phyloP scores from a whole-genome alignment of 2,113 vertebrate genomes.

The Diadophis punctatus region DNA sequence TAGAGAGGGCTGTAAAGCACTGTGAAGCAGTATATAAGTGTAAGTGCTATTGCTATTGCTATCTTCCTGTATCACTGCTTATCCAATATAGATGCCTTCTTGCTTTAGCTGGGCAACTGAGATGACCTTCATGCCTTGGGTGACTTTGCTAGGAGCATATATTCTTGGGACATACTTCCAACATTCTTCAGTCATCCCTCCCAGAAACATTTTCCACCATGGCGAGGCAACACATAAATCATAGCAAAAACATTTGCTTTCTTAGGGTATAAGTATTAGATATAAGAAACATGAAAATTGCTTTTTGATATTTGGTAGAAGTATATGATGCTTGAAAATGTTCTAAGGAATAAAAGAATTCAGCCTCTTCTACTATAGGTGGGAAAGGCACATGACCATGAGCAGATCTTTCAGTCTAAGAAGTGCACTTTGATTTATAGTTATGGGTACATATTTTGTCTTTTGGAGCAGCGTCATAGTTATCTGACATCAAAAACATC shows the following conservation, averaged over 20 bases:
- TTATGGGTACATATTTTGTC: slow-evolving; percentile 29
- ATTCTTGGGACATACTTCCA: background rate
- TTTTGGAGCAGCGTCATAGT: slow-evolving; percentile 30
- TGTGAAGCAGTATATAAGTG: too few relatives aligned
- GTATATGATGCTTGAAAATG: slow-evolving; percentile 41
- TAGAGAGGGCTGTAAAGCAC: too few relatives aligned
- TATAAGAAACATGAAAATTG: slow-evolving; percentile 47
- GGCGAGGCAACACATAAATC: slow-evolving; percentile 37
- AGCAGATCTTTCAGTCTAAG: slow-evolving; percentile 36
- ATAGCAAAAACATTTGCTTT: slow-evolving; percentile 39
- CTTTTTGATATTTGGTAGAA: slow-evolving; percentile 54
- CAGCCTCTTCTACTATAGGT: slow-evolving; percentile 32
- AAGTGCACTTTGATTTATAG: slow-evolving; percentile 52
- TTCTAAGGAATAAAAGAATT: slow-evolving; percentile 38
- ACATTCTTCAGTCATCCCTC: background rate
- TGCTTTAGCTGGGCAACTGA: background rate
- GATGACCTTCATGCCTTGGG: background rate
- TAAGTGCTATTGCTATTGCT: too few relatives aligned
- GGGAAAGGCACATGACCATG: slow-evolving; percentile 17
- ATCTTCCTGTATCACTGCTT: background rate
- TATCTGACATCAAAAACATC: slow-evolving; percentile 40
- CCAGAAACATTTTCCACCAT: background rate
- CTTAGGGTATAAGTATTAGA: slow-evolving; percentile 43
- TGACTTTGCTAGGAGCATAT: background rate
- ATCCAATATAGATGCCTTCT: background rate